Evolutionary conservation across 2,113 vertebrate species (phyloP).

Genomic region (Dromaius novaehollandiae): DNA sequence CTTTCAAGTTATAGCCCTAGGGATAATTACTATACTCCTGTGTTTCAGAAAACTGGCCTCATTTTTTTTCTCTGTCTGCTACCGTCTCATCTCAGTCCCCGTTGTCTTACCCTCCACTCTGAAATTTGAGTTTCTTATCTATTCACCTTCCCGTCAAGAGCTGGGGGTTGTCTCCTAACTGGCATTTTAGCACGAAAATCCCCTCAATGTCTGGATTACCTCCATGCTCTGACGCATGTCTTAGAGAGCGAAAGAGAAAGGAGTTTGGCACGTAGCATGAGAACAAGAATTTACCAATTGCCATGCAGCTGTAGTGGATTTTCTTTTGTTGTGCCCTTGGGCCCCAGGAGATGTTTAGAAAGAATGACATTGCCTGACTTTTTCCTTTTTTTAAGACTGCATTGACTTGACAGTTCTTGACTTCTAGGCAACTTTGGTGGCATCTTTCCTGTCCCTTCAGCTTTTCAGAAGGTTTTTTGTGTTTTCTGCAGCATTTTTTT

Average conservation of each 20-base stretch:
- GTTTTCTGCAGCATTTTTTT: neutral
- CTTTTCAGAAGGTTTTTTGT: neutral
- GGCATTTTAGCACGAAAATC: neutral
- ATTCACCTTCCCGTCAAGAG: neutral
- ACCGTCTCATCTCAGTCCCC: neutral
- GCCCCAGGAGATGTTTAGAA: constrained; percentile 36
- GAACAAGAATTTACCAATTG: constrained; percentile 25
- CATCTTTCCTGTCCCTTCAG: constrained; percentile 31
- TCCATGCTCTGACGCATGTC: rapidly evolving
- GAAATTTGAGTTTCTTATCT: neutral
- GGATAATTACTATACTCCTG: rapidly evolving
- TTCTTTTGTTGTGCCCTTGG: constrained; percentile 48
- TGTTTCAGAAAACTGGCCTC: neutral
- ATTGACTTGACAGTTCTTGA: constrained; percentile 49
- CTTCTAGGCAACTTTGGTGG: constrained; percentile 51
- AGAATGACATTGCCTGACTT: constrained; percentile 42
- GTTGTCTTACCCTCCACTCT: neutral
- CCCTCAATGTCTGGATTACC: neutral
- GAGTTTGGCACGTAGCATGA: constrained; percentile 9
- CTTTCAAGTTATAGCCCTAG: neutral
- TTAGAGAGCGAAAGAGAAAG: neutral
- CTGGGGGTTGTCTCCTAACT: neutral
- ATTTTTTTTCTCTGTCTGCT: neutral
- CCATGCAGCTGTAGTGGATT: constrained; percentile 19
- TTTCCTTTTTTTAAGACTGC: neutral